Evolutionary conservation across 2,113 vertebrate genomes (phyloP).

Genomic region (Vidua chalybeata): DNA sequence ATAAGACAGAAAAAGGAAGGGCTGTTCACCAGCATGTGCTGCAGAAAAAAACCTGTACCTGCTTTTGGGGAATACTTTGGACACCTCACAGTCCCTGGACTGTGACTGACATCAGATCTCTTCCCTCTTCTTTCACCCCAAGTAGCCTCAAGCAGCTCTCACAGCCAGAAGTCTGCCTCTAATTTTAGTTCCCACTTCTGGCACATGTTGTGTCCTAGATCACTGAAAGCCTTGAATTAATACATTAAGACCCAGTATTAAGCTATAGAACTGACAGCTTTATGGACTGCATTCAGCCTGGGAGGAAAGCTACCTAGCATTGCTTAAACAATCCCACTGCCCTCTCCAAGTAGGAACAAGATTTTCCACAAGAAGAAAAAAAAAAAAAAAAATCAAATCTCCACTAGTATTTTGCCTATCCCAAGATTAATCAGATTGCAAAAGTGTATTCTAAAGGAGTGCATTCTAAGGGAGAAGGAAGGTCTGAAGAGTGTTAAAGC

Average conservation of each 20-base stretch:
- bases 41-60: neutral
- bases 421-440: neutral
- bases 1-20: neutral
- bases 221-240: conserved; percentile 67
- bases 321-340: neutral
- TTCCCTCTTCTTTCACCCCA: conserved; percentile 32
- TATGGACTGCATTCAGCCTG: conserved; percentile 20
- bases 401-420: neutral
- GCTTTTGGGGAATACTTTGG: neutral
- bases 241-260: conserved; percentile 66
- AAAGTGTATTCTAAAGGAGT: neutral
- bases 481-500: neutral
- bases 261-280: conserved; percentile 65
- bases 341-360: neutral
- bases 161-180: conserved; percentile 68
- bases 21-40: neutral
- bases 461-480: neutral
- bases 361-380: neutral
- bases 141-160: conserved; percentile 56
- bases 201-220: conserved; percentile 68
- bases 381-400: neutral
- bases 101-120: neutral
- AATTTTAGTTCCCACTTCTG: conserved; percentile 71
- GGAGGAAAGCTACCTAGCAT: conserved; percentile 40
- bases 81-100: neutral